Evolutionary conservation across 2,888 invertebrate genomes (phyloP).

Genomic region (Crioceris asparagi): DNA sequence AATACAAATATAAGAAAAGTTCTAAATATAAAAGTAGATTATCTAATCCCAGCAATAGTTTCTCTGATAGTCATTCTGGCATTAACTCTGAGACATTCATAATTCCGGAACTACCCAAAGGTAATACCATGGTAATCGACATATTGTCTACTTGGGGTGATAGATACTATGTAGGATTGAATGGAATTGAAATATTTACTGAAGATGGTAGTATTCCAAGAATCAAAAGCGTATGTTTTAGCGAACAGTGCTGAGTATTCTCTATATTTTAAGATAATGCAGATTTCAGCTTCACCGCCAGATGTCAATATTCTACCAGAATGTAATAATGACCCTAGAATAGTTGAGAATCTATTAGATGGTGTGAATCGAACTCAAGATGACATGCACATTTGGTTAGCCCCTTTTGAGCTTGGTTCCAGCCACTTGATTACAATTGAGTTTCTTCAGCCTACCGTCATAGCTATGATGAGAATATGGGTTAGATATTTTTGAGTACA

Average conservation of each 20-base stretch:
- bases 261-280: neutral
- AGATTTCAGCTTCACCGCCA: conserved; percentile 47
- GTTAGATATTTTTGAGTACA: conserved; percentile 17
- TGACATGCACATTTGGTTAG: conserved; percentile 67
- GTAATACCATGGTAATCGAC: conserved; percentile 54
- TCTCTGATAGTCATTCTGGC: conserved; percentile 9
- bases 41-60: conserved; percentile 8
- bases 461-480: conserved; percentile 34
- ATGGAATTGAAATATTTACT: conserved; percentile 67
- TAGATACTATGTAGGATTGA: conserved; percentile 64
- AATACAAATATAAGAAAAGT: conserved; percentile 12
- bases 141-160: conserved; percentile 73
- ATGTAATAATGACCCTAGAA: conserved; percentile 50
- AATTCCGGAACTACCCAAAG: conserved; percentile 66
- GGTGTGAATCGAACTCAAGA: conserved; percentile 64
- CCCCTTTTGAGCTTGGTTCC: conserved; percentile 49
- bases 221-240: conserved; percentile 47
- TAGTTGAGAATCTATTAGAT: conserved; percentile 55
- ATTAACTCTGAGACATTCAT: conserved; percentile 40
- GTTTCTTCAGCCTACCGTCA: conserved; percentile 38
- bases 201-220: conserved; percentile 47
- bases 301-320: conserved; percentile 57
- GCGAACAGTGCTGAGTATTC: neutral
- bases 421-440: conserved; percentile 51
- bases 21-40: conserved; percentile 18